Evolutionary conservation across 2,113 vertebrate genomes (phyloP).

Genomic region (Labeo rohita): DNA sequence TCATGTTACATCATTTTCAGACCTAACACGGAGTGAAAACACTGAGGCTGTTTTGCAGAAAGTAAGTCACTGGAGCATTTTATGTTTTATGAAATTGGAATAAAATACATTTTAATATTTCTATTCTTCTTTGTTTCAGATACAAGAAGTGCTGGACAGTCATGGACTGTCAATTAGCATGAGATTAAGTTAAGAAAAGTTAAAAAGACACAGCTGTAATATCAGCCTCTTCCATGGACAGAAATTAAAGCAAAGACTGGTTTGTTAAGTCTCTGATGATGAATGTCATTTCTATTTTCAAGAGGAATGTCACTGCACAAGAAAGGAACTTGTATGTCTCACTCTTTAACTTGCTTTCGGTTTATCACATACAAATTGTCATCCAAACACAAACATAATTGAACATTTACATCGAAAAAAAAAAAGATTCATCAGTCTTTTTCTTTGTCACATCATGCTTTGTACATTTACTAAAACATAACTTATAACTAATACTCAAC

Average conservation of each 20-base stretch:
- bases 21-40: neutral
- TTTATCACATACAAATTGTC: neutral
- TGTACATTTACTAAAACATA: too few relatives aligned
- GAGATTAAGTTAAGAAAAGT: neutral
- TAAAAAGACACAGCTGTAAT: neutral
- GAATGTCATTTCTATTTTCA: neutral
- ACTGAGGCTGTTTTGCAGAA: neutral
- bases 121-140: neutral
- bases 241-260: neutral
- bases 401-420: too few relatives aligned
- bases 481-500: too few relatives aligned
- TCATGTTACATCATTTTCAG: neutral
- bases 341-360: neutral
- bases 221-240: too few relatives aligned
- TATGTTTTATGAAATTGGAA: neutral
- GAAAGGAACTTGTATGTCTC: neutral
- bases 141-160: neutral
- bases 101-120: neutral
- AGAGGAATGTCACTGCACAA: neutral
- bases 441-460: too few relatives aligned
- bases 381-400: too few relatives aligned
- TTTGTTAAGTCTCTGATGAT: too few relatives aligned
- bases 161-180: neutral
- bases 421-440: too few relatives aligned
- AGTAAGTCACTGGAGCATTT: neutral